Evolutionary conservation across 64 coral and sea anemone genomes (phyloP).

Genomic region (Actinia tenebrosa): DNA sequence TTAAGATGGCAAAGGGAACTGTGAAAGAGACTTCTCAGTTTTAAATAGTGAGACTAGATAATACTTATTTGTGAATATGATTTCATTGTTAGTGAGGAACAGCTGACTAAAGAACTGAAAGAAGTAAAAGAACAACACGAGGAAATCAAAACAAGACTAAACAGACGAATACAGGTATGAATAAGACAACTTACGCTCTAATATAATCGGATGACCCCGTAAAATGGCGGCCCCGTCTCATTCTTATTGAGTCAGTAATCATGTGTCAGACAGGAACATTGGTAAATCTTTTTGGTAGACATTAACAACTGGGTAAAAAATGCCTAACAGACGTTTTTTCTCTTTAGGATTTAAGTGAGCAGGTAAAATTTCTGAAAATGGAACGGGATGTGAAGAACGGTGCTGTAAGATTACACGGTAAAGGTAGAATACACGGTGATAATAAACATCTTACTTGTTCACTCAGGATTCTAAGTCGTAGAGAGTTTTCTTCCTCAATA

Average conservation of each 20-base stretch:
- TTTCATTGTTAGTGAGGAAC: conserved; percentile 49
- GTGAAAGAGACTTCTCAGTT: too few species aligned
- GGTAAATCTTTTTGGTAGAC: too few species aligned
- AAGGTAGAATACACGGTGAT: conserved; percentile 15
- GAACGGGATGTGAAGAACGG: conserved; percentile 83
- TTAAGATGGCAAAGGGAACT: too few species aligned
- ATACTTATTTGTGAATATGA: too few species aligned
- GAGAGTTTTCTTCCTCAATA: too few species aligned
- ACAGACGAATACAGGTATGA: conserved; percentile 73
- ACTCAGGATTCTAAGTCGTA: too few species aligned
- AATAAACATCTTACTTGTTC: not conserved
- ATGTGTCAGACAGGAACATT: too few species aligned
- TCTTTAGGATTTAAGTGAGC: conserved; percentile 75
- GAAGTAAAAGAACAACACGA: conserved; percentile 53
- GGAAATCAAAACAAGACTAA: conserved; percentile 75
- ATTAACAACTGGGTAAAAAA: too few species aligned
- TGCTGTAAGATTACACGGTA: conserved; percentile 27
- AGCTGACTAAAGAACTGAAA: conserved; percentile 65
- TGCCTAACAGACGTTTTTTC: not conserved
- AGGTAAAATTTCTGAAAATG: conserved; percentile 87
- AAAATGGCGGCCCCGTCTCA: too few species aligned
- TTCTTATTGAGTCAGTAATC: too few species aligned
- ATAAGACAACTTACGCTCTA: not conserved
- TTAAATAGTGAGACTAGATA: too few species aligned
- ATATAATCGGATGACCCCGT: too few species aligned